A percentile compares a stretch with the other conserved stretches of the same genome.
These are phyloP conservation scores for Butorides virescens DNA, from an alignment of 2,113 vertebrate species.

Conservation along the genomic window DNA sequence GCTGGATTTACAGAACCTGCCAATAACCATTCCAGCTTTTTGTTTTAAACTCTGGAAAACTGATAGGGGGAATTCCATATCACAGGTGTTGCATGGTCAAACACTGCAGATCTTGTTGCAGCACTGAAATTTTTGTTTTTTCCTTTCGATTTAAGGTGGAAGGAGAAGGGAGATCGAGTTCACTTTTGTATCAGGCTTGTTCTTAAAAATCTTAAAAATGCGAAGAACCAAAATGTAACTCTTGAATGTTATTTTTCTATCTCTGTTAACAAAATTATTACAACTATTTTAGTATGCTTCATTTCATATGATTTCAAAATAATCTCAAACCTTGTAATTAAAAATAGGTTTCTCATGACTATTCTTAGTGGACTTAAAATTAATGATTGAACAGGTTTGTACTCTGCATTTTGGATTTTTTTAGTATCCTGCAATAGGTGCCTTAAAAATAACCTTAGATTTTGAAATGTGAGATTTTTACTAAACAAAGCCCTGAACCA, in stretches of 20 bases:
- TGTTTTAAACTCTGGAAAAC: slow-evolving; percentile 24
- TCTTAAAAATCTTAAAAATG: background rate
- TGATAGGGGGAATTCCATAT: background rate
- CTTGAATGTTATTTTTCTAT: background rate
- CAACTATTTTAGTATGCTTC: background rate
- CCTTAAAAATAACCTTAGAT: background rate
- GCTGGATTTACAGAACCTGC: background rate
- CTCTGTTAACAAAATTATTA: background rate
- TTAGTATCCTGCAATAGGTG: background rate
- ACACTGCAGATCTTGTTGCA: background rate
- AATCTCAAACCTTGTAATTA: background rate
- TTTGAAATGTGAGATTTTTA: background rate
- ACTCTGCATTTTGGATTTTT: background rate
- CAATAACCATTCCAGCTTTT: background rate
- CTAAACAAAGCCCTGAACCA: background rate
- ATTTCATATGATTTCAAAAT: background rate
- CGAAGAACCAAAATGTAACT: background rate
- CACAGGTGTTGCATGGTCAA: background rate
- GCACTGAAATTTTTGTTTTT: background rate
- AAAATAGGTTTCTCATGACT: background rate
- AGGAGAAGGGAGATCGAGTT: background rate
- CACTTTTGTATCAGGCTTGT: background rate
- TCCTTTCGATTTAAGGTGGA: background rate
- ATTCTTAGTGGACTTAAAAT: background rate
- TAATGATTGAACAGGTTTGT: background rate